Base-by-base conservation (phyloP, 2,797 vertebrate genomes). In the Pseudotriccus pelzelni region DNA sequence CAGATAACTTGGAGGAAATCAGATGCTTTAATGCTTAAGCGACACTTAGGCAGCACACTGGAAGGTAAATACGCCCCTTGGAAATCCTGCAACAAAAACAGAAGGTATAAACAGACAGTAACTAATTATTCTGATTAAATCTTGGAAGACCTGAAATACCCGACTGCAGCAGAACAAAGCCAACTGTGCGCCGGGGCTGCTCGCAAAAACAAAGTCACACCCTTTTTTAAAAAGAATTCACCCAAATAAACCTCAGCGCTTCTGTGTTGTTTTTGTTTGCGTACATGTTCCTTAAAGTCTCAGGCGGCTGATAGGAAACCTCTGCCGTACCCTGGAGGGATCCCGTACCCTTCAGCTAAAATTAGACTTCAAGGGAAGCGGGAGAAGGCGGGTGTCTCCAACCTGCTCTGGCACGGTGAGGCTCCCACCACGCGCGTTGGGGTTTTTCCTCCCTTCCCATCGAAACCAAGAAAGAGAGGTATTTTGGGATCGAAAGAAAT, bases 101-200 rank as follows among this genome's bases (percentile, higher is more conserved):
- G 86, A 97, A 91, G 80, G 83, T 81, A 84, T 55, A 95, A 96
- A 96, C 89, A 96, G 97, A 96, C 94, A 93, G 90, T 96, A 93
- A 96, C 91, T 95, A 94, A 96, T 96, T 96, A 96, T 97, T 95
- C 94, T 59, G 85, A 94, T 90, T 77, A 84, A 76, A 73, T 75
- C 94, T 93, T 85, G 82, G 93, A 94, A 96, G 94, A 94, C 95
- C 84, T 96, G 91, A 96, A 96, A 97, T 90, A 94, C 93, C 27
- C 69, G 63, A 93, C 90, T 85, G 87, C 58, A 78, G 83, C 64
- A 80, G 81, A 96, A 94, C 94, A 95, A 97, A 96, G 93, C 50
- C 22, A 8, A 74, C 34, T 32, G 55, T 9, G 47, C 0, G 8
- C 56, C 4, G 2, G 62, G 37, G 50, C 63, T 62, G 79, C 72